Base-by-base conservation (phyloP, 30 jellyfish, hydroid and myxozoan genomes). In the Catostylus mosaicus region DNA sequence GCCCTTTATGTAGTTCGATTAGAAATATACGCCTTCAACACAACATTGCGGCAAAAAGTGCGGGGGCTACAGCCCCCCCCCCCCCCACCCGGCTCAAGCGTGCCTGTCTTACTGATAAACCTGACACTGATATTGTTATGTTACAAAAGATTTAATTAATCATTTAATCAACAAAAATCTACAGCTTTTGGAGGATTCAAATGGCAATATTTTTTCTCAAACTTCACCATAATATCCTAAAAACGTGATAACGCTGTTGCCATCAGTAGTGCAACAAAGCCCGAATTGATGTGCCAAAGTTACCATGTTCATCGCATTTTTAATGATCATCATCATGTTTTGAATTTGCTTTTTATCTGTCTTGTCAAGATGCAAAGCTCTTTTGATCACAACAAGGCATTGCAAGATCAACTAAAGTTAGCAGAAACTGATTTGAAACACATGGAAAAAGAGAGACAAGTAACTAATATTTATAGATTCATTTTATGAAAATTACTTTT, bases 401-500 rank as follows among this genome's bases (percentile, higher is more conserved):
- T 80, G 75, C 30, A 80, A 37, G 90, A 68, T 36, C 83, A 54
- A 27, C 35, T 65, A 34, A 62, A 77, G 46, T 59, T 77, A 0
- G 75, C 89, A 0, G 89, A 77, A 60, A 57, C 60, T 77, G 96
- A 88, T 61, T 56, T 88, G 80, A 73, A n/a, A 3, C 96, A 88
- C 43, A 30, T 78, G 24, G 83, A 80, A 32, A 88, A 43, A 52
- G 83, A 68, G 48, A 57, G 81, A 38, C 88, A 78, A 87, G 96
- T 87, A 37, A 2, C 72, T 67, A 31, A 22, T 29, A 56, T 56
- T 4, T 56, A 26, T 56, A 20, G 60, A 46, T 46, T 46, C 11
- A 19, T 46, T 46, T 46, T 46, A 46, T 11, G 60, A 46, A 46
- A 46, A 9, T 46, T 19, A 46, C 19, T 46, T 11, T 46, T 9